These are phyloP conservation scores for Microcebus murinus DNA, from an alignment of 2,113 vertebrate genomes.

Conservation along the genomic window DNA sequence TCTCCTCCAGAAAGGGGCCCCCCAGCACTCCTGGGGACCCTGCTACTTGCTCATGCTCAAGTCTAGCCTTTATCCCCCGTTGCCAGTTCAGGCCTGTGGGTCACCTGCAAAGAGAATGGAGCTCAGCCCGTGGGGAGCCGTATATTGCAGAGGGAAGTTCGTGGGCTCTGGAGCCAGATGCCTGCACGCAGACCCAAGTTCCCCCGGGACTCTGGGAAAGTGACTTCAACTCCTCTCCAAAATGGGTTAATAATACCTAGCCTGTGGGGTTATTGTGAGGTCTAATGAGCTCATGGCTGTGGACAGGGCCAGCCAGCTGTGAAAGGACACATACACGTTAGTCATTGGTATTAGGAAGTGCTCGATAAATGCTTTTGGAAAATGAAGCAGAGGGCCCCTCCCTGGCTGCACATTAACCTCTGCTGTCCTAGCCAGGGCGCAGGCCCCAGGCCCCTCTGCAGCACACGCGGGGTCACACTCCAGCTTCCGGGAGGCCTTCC, in stretches of 20 bases:
- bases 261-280: not conserved
- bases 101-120: not conserved
- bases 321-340: slow-evolving; percentile 39
- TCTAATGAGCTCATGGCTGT: not conserved
- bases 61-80: not conserved
- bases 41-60: not conserved
- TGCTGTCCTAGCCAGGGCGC: not conserved
- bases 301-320: not conserved
- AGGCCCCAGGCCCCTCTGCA: not conserved
- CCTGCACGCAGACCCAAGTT: not conserved
- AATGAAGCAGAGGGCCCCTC: not conserved
- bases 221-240: not conserved
- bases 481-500: not conserved
- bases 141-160: not conserved
- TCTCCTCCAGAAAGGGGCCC: not conserved
- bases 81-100: not conserved
- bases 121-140: accelerated
- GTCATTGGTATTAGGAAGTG: slow-evolving; percentile 53
- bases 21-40: not conserved
- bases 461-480: not conserved
- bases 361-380: not conserved
- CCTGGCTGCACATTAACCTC: slow-evolving; percentile 39
- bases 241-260: not conserved
- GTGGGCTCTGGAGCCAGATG: not conserved
- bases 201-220: not conserved